Base-by-base conservation (phyloP, 2,113 vertebrate species). In the Prionailurus viverrinus region DNA sequence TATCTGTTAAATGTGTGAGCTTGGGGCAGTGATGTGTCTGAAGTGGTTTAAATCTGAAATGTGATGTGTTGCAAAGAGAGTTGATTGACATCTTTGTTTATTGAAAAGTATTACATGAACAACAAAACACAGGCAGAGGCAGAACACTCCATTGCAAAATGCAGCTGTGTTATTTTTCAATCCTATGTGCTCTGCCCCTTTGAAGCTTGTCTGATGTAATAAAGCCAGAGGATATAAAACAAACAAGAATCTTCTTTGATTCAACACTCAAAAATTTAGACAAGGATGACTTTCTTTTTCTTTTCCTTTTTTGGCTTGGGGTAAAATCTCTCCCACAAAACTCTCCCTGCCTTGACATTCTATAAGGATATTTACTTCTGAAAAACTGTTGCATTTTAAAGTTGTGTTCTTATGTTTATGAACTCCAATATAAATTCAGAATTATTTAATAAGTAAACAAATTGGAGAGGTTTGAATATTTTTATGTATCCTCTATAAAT, bases 51-150 rank as follows among this genome's bases (percentile, higher is more conserved):
- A 98, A 98, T 99, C 98, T 98, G 97, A 99, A 99, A 98, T 99
- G 98, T 99, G 99, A 99, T 98, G 98, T 98, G 97, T 95, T 97
- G 98, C 97, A 97, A 98, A 98, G 98, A 99, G 99, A 98, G 98
- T 98, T 99, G 99, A 99, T 99, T 99, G 99, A 99, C 99, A 99
- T 99, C 98, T 99, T 99, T 99, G 98, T 99, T 99, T 99, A 99
- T 99, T 99, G 98, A 99, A 99, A 99, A 99, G 98, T 99, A 99
- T 99, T 99, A 99, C 98, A 99, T 96, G 99, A 99, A 99, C 98
- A 99, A 98, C 98, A 98, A 98, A 99, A 98, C 95, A 97, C 8
- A 98, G 98, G 97, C 98, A 98, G 98, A 98, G 96, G 96, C 96
- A 98, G 98, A 98, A 97, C 97, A 95, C 97, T 98, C 96, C 83